Evolutionary conservation across 2,797 vertebrate species (phyloP), one percentile per base, ranked within the genome.

Genomic region (Otus scops): DNA sequence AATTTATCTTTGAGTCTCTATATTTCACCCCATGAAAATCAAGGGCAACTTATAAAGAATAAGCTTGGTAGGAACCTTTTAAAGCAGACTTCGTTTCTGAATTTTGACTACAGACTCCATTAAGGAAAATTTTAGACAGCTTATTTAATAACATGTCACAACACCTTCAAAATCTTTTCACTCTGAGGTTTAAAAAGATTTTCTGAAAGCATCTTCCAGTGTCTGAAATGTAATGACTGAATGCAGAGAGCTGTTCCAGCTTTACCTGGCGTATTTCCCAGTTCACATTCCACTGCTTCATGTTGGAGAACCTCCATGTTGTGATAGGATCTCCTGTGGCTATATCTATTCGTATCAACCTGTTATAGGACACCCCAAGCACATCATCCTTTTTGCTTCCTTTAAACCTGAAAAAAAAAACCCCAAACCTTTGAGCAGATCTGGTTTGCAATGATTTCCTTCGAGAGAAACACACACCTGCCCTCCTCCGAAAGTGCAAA

Each of bases 271-370:
- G 98, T 93, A 99, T 99, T 98, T 99, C 99, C 99, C 99, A 99
- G 98, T 99, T 99, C 45, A 99, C 99, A 41, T 99, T 99, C 99
- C 99, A 99, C 97, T 99, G 99, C 96, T 99, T 99, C 98, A 99
- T 99, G 97, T 99, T 99, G 94, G 99, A 97, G 51, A 99, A 99
- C 95, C 99, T 99, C 99, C 99, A 99, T 0, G 99, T 99, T 92
- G 99, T 99, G 94, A 99, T 97, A 1, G 99, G 99, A 96, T 99
- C 98, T 59, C 98, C 98, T 0, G 99, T 98, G 50, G 98, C 97
- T 91, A 98, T 98, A 95, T 99, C 99, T 19, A 99, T 99, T 92
- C 99, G 98, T 92, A 99, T 99, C 97, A 99, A 91, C 47, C 99
- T 98, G 96, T 99, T 99, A 88, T 99, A 99, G 13, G 99, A 99